phyloP scores from a whole-genome alignment of 2,113 vertebrate genomes.

The Dasyurus viverrinus region DNA sequence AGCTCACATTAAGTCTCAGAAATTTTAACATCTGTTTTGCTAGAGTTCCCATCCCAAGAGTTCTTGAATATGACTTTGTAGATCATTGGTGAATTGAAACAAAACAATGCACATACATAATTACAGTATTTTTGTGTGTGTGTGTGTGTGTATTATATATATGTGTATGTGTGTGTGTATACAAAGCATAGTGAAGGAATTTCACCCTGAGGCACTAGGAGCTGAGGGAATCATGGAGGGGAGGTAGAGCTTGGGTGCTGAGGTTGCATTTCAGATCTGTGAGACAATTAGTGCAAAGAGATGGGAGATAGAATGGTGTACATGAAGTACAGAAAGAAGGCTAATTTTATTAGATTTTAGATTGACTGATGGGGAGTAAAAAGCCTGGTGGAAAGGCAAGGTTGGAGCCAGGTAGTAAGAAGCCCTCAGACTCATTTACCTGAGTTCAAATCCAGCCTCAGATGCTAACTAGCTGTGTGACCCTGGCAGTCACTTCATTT shows the following conservation, averaged over 20 bases:
- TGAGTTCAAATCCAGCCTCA: background rate
- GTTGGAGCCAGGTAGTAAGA: background rate
- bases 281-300: background rate
- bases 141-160: too few species aligned
- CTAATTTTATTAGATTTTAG: background rate
- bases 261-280: background rate
- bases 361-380: constrained; percentile 31
- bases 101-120: background rate
- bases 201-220: background rate
- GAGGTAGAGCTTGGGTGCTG: background rate
- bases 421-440: background rate
- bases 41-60: background rate
- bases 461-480: background rate
- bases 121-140: background rate
- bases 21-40: background rate
- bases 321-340: background rate
- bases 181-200: background rate
- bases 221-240: background rate
- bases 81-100: background rate
- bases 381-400: constrained; percentile 20
- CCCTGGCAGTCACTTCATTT: background rate
- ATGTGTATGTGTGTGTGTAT: too few species aligned
- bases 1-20: background rate
- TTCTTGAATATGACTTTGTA: background rate
- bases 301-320: background rate